Base-by-base conservation (phyloP, 2,113 vertebrate species). In the Sylvietta virens region DNA sequence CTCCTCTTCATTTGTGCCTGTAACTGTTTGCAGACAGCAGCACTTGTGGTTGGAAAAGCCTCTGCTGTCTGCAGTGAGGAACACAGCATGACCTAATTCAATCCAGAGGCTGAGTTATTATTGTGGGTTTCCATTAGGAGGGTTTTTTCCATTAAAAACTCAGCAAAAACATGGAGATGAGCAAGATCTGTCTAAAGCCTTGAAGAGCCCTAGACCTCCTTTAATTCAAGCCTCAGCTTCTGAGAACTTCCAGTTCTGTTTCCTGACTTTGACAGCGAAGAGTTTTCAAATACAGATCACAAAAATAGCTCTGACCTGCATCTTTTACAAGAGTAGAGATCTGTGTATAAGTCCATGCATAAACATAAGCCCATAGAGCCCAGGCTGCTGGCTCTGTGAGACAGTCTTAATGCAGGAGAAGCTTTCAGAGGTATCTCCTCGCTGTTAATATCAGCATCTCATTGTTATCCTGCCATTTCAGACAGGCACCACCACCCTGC, bases 1-100 rank as follows among this genome's bases (percentile, higher is more conserved):
- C 19, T 54, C 30, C 30, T 18, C 57, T 64, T n/a, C 28, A 3
- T 0, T 0, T 35, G 39, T 82, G 0, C 15, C 42, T n/a, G 15
- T 10, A 50, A 50, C 39, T 47, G 40, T 53, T 6, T 24, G 57
- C 64, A 90, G 66, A 40, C 45, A 61, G 26, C 60, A 44, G 76
- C 42, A 23, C 37, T 42, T 51, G 81, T 31, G 81, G 66, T 14
- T 77, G 79, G 58, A 94, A 83, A 67, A 88, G 71, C 15, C 39
- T 64, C 37, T 58, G 5, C 35, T 71, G 61, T 18, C 7, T 2
- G 45, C 51, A 47, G 40, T 0, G 42, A 50, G 56, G 53, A 57
- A 8, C 45, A 57, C 2, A 66, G 79, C 16, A 1, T 22, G 35
- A 64, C 70, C 70, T 13, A 60, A 22, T 78, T 76, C 48, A 37